Evolutionary conservation across 2,888 invertebrate genomes (phyloP), one percentile per base, ranked within the genome.

Genomic region (Scaptomyza parva): DNA sequence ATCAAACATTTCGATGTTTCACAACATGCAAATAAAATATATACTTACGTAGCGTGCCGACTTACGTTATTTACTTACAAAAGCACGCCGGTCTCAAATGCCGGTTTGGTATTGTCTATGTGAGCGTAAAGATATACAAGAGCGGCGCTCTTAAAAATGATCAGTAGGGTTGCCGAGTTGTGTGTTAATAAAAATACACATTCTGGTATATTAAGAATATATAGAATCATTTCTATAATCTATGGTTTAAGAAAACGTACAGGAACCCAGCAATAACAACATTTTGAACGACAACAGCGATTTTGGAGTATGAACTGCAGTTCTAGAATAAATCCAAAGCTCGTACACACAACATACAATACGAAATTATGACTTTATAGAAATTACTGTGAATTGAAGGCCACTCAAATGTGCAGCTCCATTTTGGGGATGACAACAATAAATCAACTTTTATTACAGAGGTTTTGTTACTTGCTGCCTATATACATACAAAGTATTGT

Each of bases 361-460:
- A 28, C 12, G 7, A 26, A 30, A 2, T 17, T 6, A 71, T 83
- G 80, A 86, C 67, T 70, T 70, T 57, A 84, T 76, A 28, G 33
- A 22, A 53, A 64, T 43, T 45, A 44, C 44, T 43, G 57, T 14
- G 58, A 30, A 41, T 40, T 48, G 26, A 14, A 39, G 20, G 30
- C 48, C n/a, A 41, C 22, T 9, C 55, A 43, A 66, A 60, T 67
- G 66, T 43, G 52, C 63, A 77, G 58, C 59, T 70, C 85, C 80
- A 73, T 80, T 72, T 80, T 80, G 39, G 63, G 78, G 87, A 59
- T 60, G 41, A 50, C 62, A 51, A 48, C 70, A 59, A 86, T 80
- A 80, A 86, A 80, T 80, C 87, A 80, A 68, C 41, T 50, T 63
- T 72, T 72, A 76, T 70, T 65, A 70, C 77, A 80, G 76, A 44